Conservation (phyloP, 2,797 vertebrate species). For the Lepidocolaptes lacrymiger region DNA sequence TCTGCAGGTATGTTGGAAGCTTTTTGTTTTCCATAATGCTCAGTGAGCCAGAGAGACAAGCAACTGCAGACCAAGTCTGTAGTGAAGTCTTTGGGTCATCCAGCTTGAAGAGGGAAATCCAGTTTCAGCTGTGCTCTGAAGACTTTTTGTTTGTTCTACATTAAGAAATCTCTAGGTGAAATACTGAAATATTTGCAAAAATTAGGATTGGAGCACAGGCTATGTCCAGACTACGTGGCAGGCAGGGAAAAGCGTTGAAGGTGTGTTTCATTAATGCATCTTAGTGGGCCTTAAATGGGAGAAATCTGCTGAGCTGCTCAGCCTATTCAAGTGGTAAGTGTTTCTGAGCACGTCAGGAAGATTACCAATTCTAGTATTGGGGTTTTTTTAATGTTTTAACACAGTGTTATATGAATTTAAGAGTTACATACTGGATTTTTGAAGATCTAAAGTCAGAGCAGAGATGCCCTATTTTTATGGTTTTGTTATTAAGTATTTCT, state of each 20-base stretch:
- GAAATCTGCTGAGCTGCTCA: neutral
- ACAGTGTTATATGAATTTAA: neutral
- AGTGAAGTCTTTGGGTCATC: neutral
- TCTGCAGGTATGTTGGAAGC: neutral
- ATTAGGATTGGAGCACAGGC: neutral
- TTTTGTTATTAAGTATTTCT: neutral
- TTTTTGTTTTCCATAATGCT: neutral
- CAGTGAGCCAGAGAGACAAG: neutral
- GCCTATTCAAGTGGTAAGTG: neutral
- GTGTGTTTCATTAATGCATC: neutral
- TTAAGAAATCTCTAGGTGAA: neutral
- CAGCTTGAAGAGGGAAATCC: neutral
- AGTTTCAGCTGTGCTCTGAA: neutral
- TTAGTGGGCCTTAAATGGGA: neutral
- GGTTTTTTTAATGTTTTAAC: neutral
- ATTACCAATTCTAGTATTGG: neutral
- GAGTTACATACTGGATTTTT: neutral
- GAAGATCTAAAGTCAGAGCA: neutral
- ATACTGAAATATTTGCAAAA: neutral
- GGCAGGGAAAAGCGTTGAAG: neutral
- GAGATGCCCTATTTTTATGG: neutral
- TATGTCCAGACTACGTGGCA: neutral
- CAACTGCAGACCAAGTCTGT: neutral
- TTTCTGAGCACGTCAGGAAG: neutral
- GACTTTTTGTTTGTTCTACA: neutral